A percentile compares a stretch with the other conserved stretches of the same genome.
phyloP scores from a whole-genome alignment of 2,888 invertebrate genomes.

The Drosophila borborema region DNA sequence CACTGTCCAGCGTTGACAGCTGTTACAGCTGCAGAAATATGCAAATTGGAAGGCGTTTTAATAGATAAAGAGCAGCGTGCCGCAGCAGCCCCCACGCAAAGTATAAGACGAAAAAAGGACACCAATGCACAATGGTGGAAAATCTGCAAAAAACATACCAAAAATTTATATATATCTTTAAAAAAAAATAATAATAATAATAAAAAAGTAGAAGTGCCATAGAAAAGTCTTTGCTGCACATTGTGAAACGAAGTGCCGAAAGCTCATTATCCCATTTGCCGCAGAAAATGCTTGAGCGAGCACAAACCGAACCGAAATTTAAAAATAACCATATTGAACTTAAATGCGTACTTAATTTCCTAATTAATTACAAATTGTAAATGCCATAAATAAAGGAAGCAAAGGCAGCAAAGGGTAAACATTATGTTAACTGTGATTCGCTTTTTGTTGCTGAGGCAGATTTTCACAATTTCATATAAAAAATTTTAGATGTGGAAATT shows the following conservation, averaged over 20 bases:
- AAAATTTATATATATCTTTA: constrained; percentile 9
- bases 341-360: background rate
- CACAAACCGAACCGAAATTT: constrained; percentile 12
- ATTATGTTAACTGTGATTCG: background rate
- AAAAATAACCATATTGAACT: constrained; percentile 4
- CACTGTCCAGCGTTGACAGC: constrained; percentile 77
- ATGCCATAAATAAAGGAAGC: background rate
- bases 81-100: constrained; percentile 54
- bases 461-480: too few species aligned
- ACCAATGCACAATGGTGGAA: constrained; percentile 63
- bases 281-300: constrained; percentile 45
- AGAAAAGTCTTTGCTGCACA: constrained; percentile 70
- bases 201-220: constrained; percentile 52
- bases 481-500: too few species aligned
- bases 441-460: too few species aligned
- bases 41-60: constrained; percentile 82
- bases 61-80: constrained; percentile 80
- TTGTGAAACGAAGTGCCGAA: constrained; percentile 70
- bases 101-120: constrained; percentile 72
- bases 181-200: constrained; percentile 20
- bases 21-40: constrained; percentile 81
- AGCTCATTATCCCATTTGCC: constrained; percentile 73
- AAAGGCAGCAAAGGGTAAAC: background rate
- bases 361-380: background rate
- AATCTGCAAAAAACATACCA: constrained; percentile 46